Evolutionary conservation across 2,113 vertebrate genomes (phyloP), one percentile per base, ranked within the genome.

Genomic region (Pelecanoides urinatrix): DNA sequence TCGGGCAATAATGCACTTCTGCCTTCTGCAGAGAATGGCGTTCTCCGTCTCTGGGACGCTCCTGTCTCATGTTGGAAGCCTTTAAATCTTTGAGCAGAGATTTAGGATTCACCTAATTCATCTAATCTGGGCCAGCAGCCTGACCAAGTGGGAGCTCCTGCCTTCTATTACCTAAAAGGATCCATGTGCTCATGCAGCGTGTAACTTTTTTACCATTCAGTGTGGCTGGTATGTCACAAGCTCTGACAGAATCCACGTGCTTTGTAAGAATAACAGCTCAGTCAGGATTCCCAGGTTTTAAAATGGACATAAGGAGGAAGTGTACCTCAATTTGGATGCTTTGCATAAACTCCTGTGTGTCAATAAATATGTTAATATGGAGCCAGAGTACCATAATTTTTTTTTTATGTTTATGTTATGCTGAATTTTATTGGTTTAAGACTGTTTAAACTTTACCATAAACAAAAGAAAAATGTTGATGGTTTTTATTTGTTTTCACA

Each of bases 121-220:
- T 72, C 13, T 83, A 8, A 58, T 47, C 66, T 82, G 47, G 45
- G 52, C 34, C 70, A 75, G 70, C 32, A 81, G 30, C 30, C 53
- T 87, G 55, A 74, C 40, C 49, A 29, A 29, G 40, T 38, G 29
- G 40, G 40, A 70, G 13, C 27, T 87, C 8, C 79, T 86, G n/a
- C 40, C 27, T 72, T 34, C 36, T 80, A 16, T 55, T 80, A 22
- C 25, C 26, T 61, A 1, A 19, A 84, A 56, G 26, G 10, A 8
- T 67, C 30, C 20, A 4, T 20, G n/a, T 76, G 25, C 79, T 78
- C 13, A 16, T 2, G 0, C 6, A 13, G 13, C 0, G 0, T 44
- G 13, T 40, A 53, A 17, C 34, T 47, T 55, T 65, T 58, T 58
- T 53, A 17, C 49, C 36, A 3, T 58, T 90, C n/a, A 2, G 3